A percentile compares a stretch with the other conserved stretches of the same genome.
Conservation (phyloP, 2,113 vertebrate genomes). For the Planiliza haematocheilus region DNA sequence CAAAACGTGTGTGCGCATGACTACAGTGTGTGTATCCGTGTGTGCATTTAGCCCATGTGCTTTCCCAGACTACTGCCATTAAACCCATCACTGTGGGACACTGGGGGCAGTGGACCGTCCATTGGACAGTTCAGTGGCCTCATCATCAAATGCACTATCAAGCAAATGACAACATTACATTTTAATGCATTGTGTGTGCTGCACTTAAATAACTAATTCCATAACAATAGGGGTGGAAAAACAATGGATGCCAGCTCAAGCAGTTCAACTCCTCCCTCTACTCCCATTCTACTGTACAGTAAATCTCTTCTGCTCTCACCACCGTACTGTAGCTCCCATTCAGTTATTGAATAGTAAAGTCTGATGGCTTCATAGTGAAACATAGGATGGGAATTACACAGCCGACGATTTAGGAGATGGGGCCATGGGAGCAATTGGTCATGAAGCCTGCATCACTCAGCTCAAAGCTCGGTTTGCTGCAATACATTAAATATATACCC, state of each 20-base stretch:
- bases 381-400: slow-evolving; percentile 29
- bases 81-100: slow-evolving; percentile 52
- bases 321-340: slow-evolving; percentile 1
- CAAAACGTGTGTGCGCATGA: slow-evolving; percentile 33
- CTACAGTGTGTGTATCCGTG: slow-evolving; percentile 23
- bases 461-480: slow-evolving; percentile 9
- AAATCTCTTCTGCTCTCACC: slow-evolving; percentile 21
- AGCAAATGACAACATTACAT: slow-evolving; percentile 54
- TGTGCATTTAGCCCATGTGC: slow-evolving; percentile 35
- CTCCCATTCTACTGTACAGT: slow-evolving; percentile 23
- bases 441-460: slow-evolving; percentile 48
- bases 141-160: slow-evolving; percentile 59
- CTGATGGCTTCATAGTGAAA: slow-evolving; percentile 25
- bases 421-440: slow-evolving; percentile 32
- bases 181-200: slow-evolving; percentile 36
- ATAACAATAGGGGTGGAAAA: slow-evolving; percentile 42
- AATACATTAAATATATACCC: no score
- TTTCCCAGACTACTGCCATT: slow-evolving; percentile 56
- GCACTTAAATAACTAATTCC: slow-evolving; percentile 60
- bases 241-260: slow-evolving; percentile 38
- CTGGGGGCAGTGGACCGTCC: slow-evolving; percentile 38
- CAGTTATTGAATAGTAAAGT: slow-evolving; percentile 44
- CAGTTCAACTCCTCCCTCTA: slow-evolving; percentile 35
- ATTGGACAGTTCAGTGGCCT: slow-evolving; percentile 55
- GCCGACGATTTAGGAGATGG: slow-evolving; percentile 41